A percentile compares a stretch with the other conserved stretches of the same genome.
Evolutionary conservation across 1,140 invertebrate species (phyloP).

Genomic region (Muscidifurax raptorellus): DNA sequence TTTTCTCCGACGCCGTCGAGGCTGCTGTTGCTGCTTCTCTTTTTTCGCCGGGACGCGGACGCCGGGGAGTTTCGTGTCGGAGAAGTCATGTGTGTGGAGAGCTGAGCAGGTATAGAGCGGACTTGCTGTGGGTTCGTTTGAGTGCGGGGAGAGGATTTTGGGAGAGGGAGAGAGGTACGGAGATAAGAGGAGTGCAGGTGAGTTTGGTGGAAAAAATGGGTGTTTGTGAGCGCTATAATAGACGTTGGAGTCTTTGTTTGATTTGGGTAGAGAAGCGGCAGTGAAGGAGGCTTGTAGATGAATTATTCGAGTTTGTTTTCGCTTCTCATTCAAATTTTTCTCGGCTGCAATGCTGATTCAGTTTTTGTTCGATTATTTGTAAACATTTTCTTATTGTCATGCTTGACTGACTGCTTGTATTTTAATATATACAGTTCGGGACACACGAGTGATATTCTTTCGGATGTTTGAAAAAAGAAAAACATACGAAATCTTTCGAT

Average conservation of each 20-base stretch:
- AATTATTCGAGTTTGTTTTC: no score
- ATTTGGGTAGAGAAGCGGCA: no score
- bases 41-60: background rate
- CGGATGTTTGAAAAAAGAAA: no score
- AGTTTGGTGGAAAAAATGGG: background rate
- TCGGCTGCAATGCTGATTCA: background rate
- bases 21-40: background rate
- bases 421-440: no score
- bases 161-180: background rate
- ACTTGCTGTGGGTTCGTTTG: background rate
- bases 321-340: background rate
- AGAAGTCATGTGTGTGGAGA: background rate
- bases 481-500: no score
- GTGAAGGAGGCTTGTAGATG: background rate
- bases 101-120: no score
- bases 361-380: background rate
- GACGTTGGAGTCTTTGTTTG: no score
- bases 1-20: background rate
- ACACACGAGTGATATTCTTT: background rate
- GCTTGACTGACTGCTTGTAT: no score
- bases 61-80: background rate
- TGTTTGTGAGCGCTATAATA: background rate
- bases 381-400: background rate
- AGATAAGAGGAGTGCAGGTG: background rate
- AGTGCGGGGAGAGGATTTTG: background rate